These are phyloP conservation scores for Florisuga fusca DNA, from an alignment of 2,797 vertebrate genomes.

Conservation along the genomic window DNA sequence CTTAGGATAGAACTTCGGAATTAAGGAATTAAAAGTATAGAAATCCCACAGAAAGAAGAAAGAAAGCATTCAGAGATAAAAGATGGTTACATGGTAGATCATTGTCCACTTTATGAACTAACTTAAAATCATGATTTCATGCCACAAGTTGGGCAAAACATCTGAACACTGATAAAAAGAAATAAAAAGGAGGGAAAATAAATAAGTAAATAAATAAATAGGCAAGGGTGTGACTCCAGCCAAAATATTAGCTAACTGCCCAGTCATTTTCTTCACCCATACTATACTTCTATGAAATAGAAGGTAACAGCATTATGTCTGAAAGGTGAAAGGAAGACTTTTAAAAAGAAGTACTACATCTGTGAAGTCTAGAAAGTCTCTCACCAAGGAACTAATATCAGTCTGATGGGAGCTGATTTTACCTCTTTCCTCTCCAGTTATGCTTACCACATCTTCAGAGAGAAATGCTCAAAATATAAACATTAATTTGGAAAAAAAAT, in stretches of 20 bases:
- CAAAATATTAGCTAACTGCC: background rate
- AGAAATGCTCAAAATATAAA: background rate
- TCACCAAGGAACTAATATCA: background rate
- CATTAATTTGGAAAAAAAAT: background rate
- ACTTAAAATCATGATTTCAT: background rate
- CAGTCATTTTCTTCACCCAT: background rate
- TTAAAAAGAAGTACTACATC: background rate
- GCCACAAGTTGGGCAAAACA: background rate
- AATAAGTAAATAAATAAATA: no score
- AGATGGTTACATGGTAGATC: background rate
- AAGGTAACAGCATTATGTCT: background rate
- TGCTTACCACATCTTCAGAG: background rate
- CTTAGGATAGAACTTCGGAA: background rate
- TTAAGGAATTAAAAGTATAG: background rate
- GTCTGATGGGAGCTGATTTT: background rate
- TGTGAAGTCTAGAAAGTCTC: background rate
- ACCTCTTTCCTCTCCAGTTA: background rate
- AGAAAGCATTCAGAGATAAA: background rate
- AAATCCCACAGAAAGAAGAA: background rate
- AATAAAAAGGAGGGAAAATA: rapidly evolving
- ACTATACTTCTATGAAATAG: background rate
- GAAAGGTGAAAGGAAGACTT: background rate
- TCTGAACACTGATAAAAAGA: background rate
- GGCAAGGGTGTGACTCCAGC: background rate
- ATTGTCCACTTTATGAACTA: background rate